phyloP scores from a whole-genome alignment of 2,113 vertebrate species.

The Carassius carassius region DNA sequence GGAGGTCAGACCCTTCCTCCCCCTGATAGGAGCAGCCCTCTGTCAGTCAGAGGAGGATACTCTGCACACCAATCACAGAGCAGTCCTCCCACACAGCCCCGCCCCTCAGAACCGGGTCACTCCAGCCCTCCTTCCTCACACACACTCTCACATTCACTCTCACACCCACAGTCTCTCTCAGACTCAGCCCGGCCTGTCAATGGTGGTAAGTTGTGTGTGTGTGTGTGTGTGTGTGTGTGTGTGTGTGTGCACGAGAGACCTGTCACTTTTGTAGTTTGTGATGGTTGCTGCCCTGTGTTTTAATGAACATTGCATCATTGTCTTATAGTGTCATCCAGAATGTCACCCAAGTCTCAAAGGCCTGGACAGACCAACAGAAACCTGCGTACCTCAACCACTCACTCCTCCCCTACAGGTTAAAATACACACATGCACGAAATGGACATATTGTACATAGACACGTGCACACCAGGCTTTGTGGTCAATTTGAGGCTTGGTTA shows the following conservation, averaged over 20 bases:
- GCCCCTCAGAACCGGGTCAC: slow-evolving; percentile 43
- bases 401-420: slow-evolving; percentile 75
- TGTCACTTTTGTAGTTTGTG: background rate
- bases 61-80: slow-evolving; percentile 80
- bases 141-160: slow-evolving; percentile 67
- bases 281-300: background rate
- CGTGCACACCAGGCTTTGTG: background rate
- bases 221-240: background rate
- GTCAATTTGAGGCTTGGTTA: no score
- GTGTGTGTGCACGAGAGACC: background rate
- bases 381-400: slow-evolving; percentile 75
- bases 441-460: background rate
- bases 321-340: slow-evolving; percentile 79
- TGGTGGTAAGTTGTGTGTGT: slow-evolving; percentile 65
- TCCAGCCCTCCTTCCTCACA: slow-evolving; percentile 65
- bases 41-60: slow-evolving; percentile 71
- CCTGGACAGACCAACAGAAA: slow-evolving; percentile 81
- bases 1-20: slow-evolving; percentile 63
- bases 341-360: slow-evolving; percentile 89
- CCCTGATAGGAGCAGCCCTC: slow-evolving; percentile 74
- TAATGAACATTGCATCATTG: slow-evolving; percentile 1
- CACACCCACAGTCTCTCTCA: slow-evolving; percentile 74
- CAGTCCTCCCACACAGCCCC: slow-evolving; percentile 67
- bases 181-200: slow-evolving; percentile 73
- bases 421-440: background rate